Percentiles rank a stretch among this genome's conserved stretches.
phyloP scores from a whole-genome alignment of 2,113 vertebrate genomes.

The Crotophaga sulcirostris region DNA sequence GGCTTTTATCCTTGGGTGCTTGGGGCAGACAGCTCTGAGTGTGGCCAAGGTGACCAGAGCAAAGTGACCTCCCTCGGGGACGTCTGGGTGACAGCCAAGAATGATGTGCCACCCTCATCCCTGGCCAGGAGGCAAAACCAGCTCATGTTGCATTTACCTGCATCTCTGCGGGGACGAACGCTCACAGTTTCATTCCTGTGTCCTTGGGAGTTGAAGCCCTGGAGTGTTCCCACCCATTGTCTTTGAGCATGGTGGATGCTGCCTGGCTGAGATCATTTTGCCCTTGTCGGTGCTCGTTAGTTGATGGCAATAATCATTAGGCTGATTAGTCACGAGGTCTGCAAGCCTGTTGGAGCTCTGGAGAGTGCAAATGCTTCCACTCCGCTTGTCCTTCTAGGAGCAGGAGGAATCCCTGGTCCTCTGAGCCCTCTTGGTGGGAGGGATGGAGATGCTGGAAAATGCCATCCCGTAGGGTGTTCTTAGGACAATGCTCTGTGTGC shows the following conservation, averaged over 20 bases:
- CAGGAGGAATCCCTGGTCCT: background rate
- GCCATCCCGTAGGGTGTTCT: background rate
- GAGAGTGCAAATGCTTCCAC: accelerated
- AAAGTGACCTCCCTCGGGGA: background rate
- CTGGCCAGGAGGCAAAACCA: background rate
- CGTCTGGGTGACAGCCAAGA: background rate
- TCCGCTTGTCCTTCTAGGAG: background rate
- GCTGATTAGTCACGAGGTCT: background rate
- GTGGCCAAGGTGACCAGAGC: accelerated
- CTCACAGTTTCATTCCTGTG: background rate
- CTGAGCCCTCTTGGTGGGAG: no score
- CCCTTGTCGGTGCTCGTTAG: background rate
- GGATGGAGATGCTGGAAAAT: background rate
- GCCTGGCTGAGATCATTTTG: background rate
- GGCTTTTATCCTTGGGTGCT: background rate
- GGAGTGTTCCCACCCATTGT: accelerated
- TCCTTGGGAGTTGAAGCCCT: background rate
- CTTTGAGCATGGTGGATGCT: background rate
- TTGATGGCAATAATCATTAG: background rate
- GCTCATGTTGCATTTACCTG: background rate
- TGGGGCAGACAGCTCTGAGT: background rate
- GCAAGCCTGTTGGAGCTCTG: background rate
- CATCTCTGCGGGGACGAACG: background rate
- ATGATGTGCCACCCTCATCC: background rate
- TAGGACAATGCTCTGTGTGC: background rate